A percentile compares a stretch with the other conserved stretches of the same genome.
Conservation (phyloP, 2,888 invertebrate species). For the Graphium colonna region DNA sequence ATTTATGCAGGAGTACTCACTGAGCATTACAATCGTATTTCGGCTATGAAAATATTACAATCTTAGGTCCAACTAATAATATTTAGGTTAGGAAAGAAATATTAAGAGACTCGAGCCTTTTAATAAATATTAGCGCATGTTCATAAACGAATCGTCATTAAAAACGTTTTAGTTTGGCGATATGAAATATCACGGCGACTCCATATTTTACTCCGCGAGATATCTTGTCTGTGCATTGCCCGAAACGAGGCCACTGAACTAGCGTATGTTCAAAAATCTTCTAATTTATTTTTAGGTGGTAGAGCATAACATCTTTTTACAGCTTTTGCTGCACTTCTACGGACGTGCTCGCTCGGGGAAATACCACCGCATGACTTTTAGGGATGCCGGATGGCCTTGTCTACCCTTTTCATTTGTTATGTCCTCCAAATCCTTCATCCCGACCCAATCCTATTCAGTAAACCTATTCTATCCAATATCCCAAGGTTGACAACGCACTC, state of each 20-base stretch:
- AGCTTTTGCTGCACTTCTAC: too few relatives aligned
- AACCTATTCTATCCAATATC: too few relatives aligned
- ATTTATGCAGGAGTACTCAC: too few relatives aligned
- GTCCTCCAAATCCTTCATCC: too few relatives aligned
- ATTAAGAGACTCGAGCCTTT: neutral
- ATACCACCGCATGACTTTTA: too few relatives aligned
- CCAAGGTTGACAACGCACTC: too few relatives aligned
- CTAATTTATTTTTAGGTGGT: too few relatives aligned
- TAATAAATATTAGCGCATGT: neutral
- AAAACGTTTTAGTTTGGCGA: slow-evolving; percentile 38
- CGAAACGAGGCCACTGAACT: slow-evolving; percentile 36
- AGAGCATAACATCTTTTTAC: too few relatives aligned
- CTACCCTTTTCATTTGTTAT: too few relatives aligned
- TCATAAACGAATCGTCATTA: slow-evolving; percentile 24
- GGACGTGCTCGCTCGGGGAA: too few relatives aligned
- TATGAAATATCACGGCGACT: slow-evolving; percentile 42
- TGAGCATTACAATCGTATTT: neutral
- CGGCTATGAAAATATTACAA: neutral
- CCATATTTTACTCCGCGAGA: slow-evolving; percentile 48
- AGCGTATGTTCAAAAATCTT: slow-evolving; percentile 26
- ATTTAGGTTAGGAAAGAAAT: neutral
- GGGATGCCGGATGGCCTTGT: too few relatives aligned
- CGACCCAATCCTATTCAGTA: too few relatives aligned
- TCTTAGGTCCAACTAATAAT: neutral
- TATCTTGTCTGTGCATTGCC: slow-evolving; percentile 49